phyloP scores from a whole-genome alignment of 2,113 vertebrate genomes.

The Gasterosteus nipponicus region DNA sequence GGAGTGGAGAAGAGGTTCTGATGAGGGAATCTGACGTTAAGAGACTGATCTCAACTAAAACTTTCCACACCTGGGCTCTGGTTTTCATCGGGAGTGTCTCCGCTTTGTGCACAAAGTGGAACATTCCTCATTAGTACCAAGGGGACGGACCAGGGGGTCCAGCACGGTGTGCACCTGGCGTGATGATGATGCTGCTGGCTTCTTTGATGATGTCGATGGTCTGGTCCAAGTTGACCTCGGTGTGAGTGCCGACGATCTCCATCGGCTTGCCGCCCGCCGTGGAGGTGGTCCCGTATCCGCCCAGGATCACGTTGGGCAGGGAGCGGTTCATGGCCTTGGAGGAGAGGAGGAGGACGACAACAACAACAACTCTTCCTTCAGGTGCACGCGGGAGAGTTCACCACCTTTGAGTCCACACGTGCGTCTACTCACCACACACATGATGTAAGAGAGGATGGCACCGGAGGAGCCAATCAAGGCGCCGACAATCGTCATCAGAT shows the following conservation, averaged over 20 bases:
- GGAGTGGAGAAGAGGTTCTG: slow-evolving; percentile 14
- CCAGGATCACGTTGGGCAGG: slow-evolving; percentile 83
- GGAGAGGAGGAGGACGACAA: not conserved
- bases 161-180: slow-evolving; percentile 76
- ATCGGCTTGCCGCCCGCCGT: slow-evolving; percentile 83
- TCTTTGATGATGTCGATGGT: slow-evolving; percentile 84
- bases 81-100: no score
- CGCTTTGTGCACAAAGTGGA: no score
- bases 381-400: not conserved
- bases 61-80: no score
- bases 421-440: slow-evolving; percentile 84
- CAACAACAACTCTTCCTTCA: not conserved
- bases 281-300: slow-evolving; percentile 82
- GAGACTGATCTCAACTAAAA: no score
- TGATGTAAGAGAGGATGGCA: slow-evolving; percentile 86
- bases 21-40: no score
- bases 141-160: not conserved
- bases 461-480: slow-evolving; percentile 86
- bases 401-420: not conserved
- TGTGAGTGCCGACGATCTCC: slow-evolving; percentile 87
- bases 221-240: slow-evolving; percentile 84
- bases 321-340: slow-evolving; percentile 84
- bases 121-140: not conserved
- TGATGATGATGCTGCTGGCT: slow-evolving; percentile 84
- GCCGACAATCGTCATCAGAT: slow-evolving; percentile 85